Base-by-base conservation (phyloP, 2,113 vertebrate species). In the Salvelinus sp. region DNA sequence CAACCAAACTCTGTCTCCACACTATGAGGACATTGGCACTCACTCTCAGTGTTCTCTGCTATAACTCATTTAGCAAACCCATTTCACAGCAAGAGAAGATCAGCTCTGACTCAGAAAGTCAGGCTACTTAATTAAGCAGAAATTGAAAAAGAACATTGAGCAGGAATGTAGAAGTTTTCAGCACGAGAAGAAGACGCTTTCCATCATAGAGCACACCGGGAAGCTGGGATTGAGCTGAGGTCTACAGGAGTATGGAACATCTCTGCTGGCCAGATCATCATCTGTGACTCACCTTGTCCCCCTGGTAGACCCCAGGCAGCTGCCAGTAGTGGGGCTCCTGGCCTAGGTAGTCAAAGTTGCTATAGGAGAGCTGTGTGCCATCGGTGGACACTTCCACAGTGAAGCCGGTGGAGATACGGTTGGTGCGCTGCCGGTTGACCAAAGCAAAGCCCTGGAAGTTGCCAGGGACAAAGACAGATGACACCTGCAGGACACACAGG, bases 311-410 rank as follows among this genome's bases (percentile, higher is more conserved):
- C 1, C 88, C 91, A 0, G 98, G 97, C 58, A 99, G 93, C 90
- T 98, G 97, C 98, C 98, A 99, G 89, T 95, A 98, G 88, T 97
- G 96, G 71, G 96, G 93, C 75, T 97, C 96, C 0, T 96, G 95
- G 68, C 94, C 94, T 47, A 96, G 91, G 27, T 95, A 91, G 80
- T 95, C 89, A 0, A 99, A 97, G 78, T 89, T 95, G 30, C 87
- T 83, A 1, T 95, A 97, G 63, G 93, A 96, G 16, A 99, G 90
- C 89, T 81, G 94, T 22, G 94, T 91, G 2, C 94, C 95, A 0
- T 92, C 88, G 0, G 91, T 86, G 65, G 93, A 91, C 2, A 88
- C 82, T 76, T 96, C 95, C 80, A 99, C 93, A 0, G 82, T 72
- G 79, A 99, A 96, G 68, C 96, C 95, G 0, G 83, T 92, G 0